A percentile compares a stretch with the other conserved stretches of the same genome.
phyloP scores from a whole-genome alignment of 2,888 invertebrate genomes.

The Oscheius sp. region DNA sequence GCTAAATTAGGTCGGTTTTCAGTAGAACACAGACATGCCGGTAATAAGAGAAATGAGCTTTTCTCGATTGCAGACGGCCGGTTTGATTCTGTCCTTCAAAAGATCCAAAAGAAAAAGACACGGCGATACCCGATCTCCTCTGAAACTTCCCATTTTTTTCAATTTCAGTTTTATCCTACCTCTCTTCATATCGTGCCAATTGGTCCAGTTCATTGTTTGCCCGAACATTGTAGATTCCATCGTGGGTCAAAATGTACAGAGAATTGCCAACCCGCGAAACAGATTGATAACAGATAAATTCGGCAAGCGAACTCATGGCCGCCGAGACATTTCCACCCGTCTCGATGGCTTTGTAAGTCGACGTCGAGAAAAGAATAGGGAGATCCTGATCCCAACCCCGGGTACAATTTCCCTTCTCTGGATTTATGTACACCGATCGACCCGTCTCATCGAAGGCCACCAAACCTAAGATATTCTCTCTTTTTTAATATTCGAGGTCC shows the following conservation, averaged over 20 bases:
- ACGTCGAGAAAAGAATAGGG: constrained; percentile 75
- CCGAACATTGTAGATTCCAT: constrained; percentile 50
- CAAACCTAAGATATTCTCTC: not conserved
- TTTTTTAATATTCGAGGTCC: not conserved
- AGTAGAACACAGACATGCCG: too few species aligned
- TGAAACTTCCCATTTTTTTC: not conserved
- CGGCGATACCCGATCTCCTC: constrained; percentile 50
- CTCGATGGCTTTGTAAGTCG: constrained; percentile 82
- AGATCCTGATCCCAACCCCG: constrained; percentile 68
- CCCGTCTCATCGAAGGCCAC: constrained; percentile 25
- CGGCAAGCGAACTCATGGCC: constrained; percentile 79
- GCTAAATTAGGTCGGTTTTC: not conserved
- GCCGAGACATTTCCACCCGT: constrained; percentile 92
- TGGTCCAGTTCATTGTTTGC: constrained; percentile 60
- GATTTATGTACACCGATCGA: constrained; percentile 32
- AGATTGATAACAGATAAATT: constrained; percentile 64
- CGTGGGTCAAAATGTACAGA: constrained; percentile 51
- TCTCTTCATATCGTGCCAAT: constrained; percentile 56
- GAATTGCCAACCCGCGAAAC: constrained; percentile 37
- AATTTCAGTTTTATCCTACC: constrained; percentile 32
- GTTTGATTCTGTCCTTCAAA: constrained; percentile 36
- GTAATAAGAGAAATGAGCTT: not conserved
- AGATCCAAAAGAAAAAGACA: constrained; percentile 55
- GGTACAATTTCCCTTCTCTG: constrained; percentile 62
- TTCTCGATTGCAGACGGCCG: not conserved